Conservation (phyloP, 2,888 invertebrate genomes). For the Dicyrtomina minuta region DNA sequence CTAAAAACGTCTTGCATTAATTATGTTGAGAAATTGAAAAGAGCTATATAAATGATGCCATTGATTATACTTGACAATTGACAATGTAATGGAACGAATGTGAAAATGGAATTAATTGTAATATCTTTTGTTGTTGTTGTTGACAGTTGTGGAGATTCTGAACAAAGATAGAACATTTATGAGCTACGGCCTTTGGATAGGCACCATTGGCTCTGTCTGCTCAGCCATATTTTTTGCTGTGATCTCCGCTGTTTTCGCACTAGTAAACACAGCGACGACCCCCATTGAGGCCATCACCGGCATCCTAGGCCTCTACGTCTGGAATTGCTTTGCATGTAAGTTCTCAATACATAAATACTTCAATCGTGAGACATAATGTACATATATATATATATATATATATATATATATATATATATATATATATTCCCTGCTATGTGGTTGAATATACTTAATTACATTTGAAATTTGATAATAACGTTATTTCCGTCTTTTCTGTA, state of each 20-base stretch:
- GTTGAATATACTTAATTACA: not conserved
- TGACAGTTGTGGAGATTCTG: slow-evolving; percentile 67
- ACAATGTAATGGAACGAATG: too few species aligned
- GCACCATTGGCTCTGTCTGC: slow-evolving; percentile 69
- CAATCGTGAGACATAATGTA: too few species aligned
- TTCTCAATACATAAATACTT: slow-evolving; percentile 43
- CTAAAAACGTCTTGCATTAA: too few species aligned
- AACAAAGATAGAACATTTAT: slow-evolving; percentile 66
- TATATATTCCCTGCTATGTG: slow-evolving; percentile 25
- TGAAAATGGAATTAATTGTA: not conserved
- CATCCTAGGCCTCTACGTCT: slow-evolving; percentile 70
- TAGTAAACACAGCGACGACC: slow-evolving; percentile 76
- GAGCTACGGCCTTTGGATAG: slow-evolving; percentile 73
- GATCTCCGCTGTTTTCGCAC: slow-evolving; percentile 69
- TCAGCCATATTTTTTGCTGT: slow-evolving; percentile 68
- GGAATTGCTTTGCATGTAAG: slow-evolving; percentile 76
- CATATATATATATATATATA: too few species aligned
- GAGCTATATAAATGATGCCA: too few species aligned
- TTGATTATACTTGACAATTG: too few species aligned
- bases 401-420: not conserved
- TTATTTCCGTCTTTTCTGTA: too few species aligned
- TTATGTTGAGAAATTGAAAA: too few species aligned
- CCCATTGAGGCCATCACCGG: slow-evolving; percentile 69
- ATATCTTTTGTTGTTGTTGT: slow-evolving; percentile 35
- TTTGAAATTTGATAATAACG: not conserved